These are phyloP conservation scores for Acanthiza pusilla DNA, from an alignment of 2,797 vertebrate genomes.

Conservation along the genomic window DNA sequence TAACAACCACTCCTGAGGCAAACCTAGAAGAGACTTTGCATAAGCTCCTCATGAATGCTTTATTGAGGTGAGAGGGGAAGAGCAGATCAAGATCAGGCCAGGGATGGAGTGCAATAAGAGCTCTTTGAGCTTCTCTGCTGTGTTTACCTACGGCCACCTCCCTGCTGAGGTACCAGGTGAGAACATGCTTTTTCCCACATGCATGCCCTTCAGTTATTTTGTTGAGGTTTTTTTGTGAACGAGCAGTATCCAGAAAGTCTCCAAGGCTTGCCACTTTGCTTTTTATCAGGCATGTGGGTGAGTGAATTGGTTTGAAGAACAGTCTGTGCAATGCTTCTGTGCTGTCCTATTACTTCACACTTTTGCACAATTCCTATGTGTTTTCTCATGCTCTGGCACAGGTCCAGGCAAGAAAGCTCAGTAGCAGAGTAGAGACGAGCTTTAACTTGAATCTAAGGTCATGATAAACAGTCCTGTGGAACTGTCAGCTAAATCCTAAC, in stretches of 20 bases:
- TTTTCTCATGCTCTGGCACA: not conserved
- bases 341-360: not conserved
- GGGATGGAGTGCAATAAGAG: not conserved
- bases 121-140: not conserved
- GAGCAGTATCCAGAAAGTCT: not conserved
- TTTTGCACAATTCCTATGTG: not conserved
- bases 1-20: not conserved
- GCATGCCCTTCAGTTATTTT: not conserved
- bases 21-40: not conserved
- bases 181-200: not conserved
- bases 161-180: not conserved
- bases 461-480: not conserved
- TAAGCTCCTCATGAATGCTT: not conserved
- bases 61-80: not conserved
- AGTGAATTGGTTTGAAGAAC: not conserved
- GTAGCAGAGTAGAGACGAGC: not conserved
- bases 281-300: not conserved
- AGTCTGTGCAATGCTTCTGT: not conserved
- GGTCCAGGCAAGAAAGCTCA: not conserved
- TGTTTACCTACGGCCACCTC: not conserved
- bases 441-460: not conserved
- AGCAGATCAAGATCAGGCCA: not conserved
- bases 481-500: not conserved
- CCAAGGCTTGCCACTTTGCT: not conserved
- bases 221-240: not conserved